Conservation (phyloP, 2,797 vertebrate genomes). For the Sorex maritimensis region DNA sequence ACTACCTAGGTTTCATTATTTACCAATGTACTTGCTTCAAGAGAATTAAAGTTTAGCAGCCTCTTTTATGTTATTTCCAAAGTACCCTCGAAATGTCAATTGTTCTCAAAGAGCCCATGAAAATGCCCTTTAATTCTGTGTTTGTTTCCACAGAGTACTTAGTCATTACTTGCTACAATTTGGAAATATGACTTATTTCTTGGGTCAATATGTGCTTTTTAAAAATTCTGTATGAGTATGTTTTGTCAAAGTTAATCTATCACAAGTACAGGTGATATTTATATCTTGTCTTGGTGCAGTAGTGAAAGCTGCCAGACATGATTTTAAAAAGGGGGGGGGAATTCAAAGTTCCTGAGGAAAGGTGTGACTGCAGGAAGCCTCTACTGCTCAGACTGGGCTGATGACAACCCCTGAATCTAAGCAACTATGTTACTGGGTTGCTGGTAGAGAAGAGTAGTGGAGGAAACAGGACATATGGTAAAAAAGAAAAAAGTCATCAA, state of each 20-base stretch:
- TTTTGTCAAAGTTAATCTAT: not conserved
- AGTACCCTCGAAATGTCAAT: not conserved
- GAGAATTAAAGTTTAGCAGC: not conserved
- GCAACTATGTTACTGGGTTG: not conserved
- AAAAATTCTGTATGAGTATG: not conserved
- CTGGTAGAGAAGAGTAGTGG: not conserved
- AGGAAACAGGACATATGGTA: not conserved
- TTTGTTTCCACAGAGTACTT: not conserved
- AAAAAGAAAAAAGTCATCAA: not conserved
- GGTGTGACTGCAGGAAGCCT: not conserved
- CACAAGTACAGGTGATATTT: not conserved
- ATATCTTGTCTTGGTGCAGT: not conserved
- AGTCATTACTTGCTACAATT: not conserved
- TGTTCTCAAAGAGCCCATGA: not conserved
- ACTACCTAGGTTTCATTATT: not conserved
- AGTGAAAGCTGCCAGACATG: not conserved
- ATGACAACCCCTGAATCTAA: not conserved
- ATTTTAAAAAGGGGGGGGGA: not conserved
- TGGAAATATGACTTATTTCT: constrained; percentile 10
- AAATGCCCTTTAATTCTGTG: not conserved
- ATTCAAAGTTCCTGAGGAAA: not conserved
- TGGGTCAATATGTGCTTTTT: not conserved
- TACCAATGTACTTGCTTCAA: not conserved
- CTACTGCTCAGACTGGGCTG: not conserved
- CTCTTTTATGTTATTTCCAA: constrained; percentile 43